Evolutionary conservation across 2,888 invertebrate species (phyloP).

Genomic region (Heterodera filipjevi): DNA sequence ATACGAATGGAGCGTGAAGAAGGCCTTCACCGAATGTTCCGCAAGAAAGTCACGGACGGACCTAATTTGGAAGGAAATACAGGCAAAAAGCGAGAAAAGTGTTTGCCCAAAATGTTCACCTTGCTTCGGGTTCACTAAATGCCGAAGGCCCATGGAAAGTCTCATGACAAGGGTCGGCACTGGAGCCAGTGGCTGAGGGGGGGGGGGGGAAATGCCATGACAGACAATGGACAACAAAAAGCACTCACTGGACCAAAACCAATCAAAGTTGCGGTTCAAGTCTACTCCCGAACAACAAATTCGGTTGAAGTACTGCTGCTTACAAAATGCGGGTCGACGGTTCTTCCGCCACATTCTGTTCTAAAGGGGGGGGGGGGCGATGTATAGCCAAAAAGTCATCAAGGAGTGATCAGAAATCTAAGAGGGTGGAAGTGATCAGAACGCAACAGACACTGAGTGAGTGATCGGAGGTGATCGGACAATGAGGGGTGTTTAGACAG

Average conservation of each 20-base stretch:
- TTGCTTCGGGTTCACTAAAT: conserved; percentile 64
- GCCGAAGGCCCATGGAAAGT: conserved; percentile 61
- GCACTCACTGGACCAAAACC: conserved; percentile 61
- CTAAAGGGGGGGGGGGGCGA: conserved; percentile 22
- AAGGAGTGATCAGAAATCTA: no score
- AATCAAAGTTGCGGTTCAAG: conserved; percentile 64
- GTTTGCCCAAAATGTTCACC: conserved; percentile 26
- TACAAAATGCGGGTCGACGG: conserved; percentile 57
- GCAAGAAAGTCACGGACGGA: conserved; percentile 63
- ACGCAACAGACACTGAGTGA: no score
- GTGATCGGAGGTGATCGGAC: no score
- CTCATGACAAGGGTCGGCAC: conserved; percentile 58
- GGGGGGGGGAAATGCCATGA: no score
- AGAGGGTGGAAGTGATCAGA: no score
- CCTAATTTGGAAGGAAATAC: background rate
- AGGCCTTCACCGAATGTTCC: conserved; percentile 57
- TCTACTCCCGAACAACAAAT: conserved; percentile 64
- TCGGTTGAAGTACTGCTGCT: conserved; percentile 53
- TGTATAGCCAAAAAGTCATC: no score
- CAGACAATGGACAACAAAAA: background rate
- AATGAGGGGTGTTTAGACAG: background rate
- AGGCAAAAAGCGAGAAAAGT: no score
- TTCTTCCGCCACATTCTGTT: conserved; percentile 66
- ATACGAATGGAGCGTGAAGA: conserved; percentile 62
- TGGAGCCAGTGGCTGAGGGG: conserved; percentile 44